Evolutionary conservation across 2,888 invertebrate species (phyloP).

Genomic region (Erebia ligea): DNA sequence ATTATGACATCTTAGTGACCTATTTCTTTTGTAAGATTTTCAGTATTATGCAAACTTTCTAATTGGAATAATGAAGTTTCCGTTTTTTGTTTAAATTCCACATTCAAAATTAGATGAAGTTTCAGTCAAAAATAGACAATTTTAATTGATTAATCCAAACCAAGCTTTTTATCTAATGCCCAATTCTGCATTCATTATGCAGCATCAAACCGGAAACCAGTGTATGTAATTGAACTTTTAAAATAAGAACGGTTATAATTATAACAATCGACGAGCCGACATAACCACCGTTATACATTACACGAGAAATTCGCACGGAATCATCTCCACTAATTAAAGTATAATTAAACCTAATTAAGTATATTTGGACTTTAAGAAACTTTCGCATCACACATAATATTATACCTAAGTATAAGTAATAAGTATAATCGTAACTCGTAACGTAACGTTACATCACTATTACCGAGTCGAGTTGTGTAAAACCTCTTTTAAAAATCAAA

Average conservation of each 20-base stretch:
- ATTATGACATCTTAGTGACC: not conserved
- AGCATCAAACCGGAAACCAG: slow-evolving; percentile 8
- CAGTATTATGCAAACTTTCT: too few relatives aligned
- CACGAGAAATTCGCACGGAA: slow-evolving; percentile 40
- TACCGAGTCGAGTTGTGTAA: slow-evolving; percentile 46
- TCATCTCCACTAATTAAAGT: slow-evolving; percentile 41
- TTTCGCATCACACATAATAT: slow-evolving; percentile 37
- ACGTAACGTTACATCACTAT: slow-evolving; percentile 49
- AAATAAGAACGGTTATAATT: slow-evolving; percentile 29
- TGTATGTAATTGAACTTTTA: slow-evolving; percentile 30
- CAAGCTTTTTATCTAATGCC: not conserved
- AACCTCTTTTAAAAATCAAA: slow-evolving; percentile 44
- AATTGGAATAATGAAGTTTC: not conserved
- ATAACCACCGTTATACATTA: slow-evolving; percentile 27
- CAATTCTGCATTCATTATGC: slow-evolving; percentile 8
- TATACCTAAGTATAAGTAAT: slow-evolving; percentile 16
- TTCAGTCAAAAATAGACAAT: not conserved
- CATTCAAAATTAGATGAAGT: not conserved
- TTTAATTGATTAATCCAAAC: too few relatives aligned
- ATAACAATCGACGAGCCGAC: slow-evolving; percentile 20
- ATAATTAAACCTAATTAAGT: slow-evolving; percentile 43
- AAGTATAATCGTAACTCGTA: slow-evolving; percentile 15
- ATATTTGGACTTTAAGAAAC: slow-evolving; percentile 38
- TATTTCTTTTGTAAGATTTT: not conserved
- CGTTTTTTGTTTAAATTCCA: not conserved